Evolutionary conservation across 2,888 invertebrate species (phyloP), one percentile per base, ranked within the genome.

Genomic region (Cyclophora punctaria): DNA sequence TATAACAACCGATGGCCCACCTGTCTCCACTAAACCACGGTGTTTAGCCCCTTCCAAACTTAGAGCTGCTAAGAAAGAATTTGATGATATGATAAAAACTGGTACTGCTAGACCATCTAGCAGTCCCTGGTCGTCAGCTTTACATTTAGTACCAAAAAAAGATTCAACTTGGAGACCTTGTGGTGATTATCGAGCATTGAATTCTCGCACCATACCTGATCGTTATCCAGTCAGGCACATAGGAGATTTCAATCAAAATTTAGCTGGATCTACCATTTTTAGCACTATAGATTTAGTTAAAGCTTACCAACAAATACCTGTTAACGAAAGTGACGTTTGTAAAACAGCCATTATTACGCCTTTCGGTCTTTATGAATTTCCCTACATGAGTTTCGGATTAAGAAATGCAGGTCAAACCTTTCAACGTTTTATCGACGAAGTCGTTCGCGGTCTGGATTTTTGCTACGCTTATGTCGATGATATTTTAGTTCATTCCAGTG

Each of bases 331-430:
- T 7, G 74, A 80, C 52, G 62, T 79, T 0, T 53, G 45, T 0
- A 74, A 75, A 51, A 74, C 70, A 0, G 74, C 71, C 0, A 68
- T 73, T 0, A 69, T 70, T 47, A 69, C 48, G 3, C 48, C 48
- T 20, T 49, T 44, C n/a, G 48, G 69, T 1, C 48, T 72, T 3
- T 71, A 56, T 45, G 71, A 81, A 50, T 77, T 71, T 48, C 51
- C 56, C 0, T 49, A 40, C 3, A 71, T 73, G 69, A 56, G 60
- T 0, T 80, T 78, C 44, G 78, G 80, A 0, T 57, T 82, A 0
- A 49, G 73, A 0, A 81, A 83, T 51, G 78, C 80, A 0, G 75
- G 68, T 0, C 76, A 79, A 49, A 74, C 75, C 0, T 69, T 82
- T 51, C 78, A 79, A 48, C 59, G 73, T 0, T 77, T 76, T 7